Conservation (phyloP, 2,797 vertebrate species). For the Acanthurus lineatus region DNA sequence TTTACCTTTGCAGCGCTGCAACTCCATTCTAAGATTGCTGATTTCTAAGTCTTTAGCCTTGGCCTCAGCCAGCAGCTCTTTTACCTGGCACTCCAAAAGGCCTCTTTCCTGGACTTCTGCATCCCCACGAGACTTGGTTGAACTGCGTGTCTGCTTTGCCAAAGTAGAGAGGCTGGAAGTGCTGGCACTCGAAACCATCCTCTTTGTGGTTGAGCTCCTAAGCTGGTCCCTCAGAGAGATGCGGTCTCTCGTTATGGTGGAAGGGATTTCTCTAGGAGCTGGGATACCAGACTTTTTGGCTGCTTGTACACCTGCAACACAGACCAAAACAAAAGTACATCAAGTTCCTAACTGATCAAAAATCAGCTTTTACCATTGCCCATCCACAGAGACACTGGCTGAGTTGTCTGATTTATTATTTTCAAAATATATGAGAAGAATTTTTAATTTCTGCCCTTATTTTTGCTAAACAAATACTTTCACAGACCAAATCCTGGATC, state of each 20-base stretch:
- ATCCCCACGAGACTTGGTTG: conserved; percentile 88
- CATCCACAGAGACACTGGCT: background rate
- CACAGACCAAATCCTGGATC: background rate
- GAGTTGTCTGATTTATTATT: background rate
- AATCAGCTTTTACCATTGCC: background rate
- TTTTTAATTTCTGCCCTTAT: background rate
- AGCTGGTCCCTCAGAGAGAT: conserved; percentile 87
- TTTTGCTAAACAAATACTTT: background rate
- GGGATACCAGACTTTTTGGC: conserved; percentile 95
- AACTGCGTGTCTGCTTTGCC: conserved; percentile 88
- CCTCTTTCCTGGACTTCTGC: conserved; percentile 87
- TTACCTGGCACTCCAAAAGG: conserved; percentile 92
- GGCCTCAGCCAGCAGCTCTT: conserved; percentile 93
- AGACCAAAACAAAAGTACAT: conserved; percentile 26
- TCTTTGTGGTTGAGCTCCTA: conserved; percentile 85
- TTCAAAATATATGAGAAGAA: background rate
- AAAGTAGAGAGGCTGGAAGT: conserved; percentile 90
- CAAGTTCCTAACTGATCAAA: background rate
- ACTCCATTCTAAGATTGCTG: conserved; percentile 91
- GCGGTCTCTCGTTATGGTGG: conserved; percentile 88
- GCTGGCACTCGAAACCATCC: conserved; percentile 90
- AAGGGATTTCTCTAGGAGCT: conserved; percentile 89
- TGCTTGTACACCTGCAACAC: conserved; percentile 85
- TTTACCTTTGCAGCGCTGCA: conserved; percentile 90
- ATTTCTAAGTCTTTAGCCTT: conserved; percentile 97